phyloP scores from a whole-genome alignment of 2,113 vertebrate species.

The Todiramphus saurophagus region DNA sequence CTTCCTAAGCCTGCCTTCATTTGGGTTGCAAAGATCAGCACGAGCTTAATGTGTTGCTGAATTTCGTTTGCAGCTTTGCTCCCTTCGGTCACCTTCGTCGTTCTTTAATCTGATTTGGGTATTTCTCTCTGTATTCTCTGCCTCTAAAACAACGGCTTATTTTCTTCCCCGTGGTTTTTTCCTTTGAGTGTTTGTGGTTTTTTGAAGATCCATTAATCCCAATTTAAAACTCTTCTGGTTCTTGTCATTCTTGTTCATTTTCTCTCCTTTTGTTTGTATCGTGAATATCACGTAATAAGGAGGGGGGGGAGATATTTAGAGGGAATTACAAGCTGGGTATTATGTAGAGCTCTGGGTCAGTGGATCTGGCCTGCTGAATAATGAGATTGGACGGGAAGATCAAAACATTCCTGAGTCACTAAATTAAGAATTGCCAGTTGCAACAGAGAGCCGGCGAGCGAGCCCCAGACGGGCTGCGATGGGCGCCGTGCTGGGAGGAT shows the following conservation, averaged over 20 bases:
- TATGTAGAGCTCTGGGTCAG: constrained; percentile 48
- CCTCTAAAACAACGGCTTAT: not conserved
- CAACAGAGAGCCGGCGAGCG: not conserved
- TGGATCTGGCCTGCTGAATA: constrained; percentile 28
- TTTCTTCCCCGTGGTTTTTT: not conserved
- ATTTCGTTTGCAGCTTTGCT: not conserved
- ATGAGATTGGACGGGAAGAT: constrained; percentile 40
- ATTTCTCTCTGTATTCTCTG: not conserved
- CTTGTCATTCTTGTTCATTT: not conserved
- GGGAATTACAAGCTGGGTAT: not conserved
- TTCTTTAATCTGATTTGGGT: not conserved
- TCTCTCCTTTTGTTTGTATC: not conserved
- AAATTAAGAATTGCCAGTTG: not conserved
- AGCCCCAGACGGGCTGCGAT: not conserved
- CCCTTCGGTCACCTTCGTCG: not conserved
- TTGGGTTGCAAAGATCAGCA: not conserved
- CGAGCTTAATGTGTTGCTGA: not conserved
- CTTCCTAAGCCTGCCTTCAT: not conserved
- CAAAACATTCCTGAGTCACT: constrained; percentile 38
- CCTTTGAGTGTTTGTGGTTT: not conserved
- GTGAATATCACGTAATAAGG: not conserved
- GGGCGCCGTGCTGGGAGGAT: not conserved
- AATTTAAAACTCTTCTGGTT: rapidly evolving
- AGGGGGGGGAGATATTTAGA: not conserved
- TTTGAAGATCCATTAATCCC: not conserved